A percentile compares a stretch with the other conserved stretches of the same genome.
These are phyloP conservation scores for Azorinus chamasolen DNA, from an alignment of 2,888 invertebrate genomes.

Conservation along the genomic window DNA sequence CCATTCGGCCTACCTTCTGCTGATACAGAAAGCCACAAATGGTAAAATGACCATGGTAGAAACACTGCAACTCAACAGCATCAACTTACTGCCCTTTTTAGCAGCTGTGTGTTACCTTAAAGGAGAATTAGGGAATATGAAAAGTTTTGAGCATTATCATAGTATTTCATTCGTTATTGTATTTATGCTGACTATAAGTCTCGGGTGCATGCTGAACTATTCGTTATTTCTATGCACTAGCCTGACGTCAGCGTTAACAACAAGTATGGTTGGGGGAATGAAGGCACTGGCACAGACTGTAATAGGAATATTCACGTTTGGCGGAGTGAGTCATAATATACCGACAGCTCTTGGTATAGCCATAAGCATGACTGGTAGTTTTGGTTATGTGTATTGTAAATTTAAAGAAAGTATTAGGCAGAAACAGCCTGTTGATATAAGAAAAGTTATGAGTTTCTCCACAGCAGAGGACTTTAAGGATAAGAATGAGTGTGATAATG, in stretches of 20 bases:
- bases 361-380: conserved; percentile 85
- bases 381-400: conserved; percentile 85
- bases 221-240: conserved; percentile 87
- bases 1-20: conserved; percentile 86
- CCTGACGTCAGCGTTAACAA: conserved; percentile 87
- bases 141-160: conserved; percentile 49
- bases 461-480: conserved; percentile 65
- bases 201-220: conserved; percentile 86
- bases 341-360: conserved; percentile 85
- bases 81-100: conserved; percentile 85
- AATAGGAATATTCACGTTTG: conserved; percentile 87
- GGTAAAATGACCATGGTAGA: conserved; percentile 83
- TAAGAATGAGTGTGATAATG: too few species aligned
- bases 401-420: conserved; percentile 75
- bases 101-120: conserved; percentile 72
- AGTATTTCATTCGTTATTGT: conserved; percentile 78
- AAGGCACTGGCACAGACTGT: conserved; percentile 86
- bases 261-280: conserved; percentile 86
- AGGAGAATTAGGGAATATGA: conserved; percentile 74
- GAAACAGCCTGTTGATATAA: conserved; percentile 56
- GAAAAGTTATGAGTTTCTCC: conserved; percentile 75
- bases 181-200: conserved; percentile 80
- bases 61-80: conserved; percentile 86
- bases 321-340: conserved; percentile 85
- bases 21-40: conserved; percentile 85